Conservation (phyloP, 2,113 vertebrate species). For the Apistogramma diplotaenia region DNA sequence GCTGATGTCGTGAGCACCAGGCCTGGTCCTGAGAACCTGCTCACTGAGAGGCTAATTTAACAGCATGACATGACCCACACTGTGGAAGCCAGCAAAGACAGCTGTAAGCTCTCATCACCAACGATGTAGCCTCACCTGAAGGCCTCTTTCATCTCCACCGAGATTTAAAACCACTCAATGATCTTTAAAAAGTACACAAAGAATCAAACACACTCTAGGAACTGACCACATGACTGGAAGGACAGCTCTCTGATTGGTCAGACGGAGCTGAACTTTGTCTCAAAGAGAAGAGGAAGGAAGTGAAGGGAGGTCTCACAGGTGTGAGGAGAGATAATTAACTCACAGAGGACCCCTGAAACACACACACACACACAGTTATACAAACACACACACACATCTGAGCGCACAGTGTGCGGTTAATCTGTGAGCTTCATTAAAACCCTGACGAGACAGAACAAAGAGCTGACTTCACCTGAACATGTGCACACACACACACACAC, state of each 20-base stretch:
- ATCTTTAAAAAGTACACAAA: neutral
- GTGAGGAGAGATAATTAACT: slow-evolving; percentile 43
- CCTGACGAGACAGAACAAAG: slow-evolving; percentile 69
- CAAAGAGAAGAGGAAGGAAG: neutral
- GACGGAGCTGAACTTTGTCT: neutral
- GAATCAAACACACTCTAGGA: neutral
- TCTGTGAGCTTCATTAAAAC: slow-evolving; percentile 64
- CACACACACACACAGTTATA: neutral
- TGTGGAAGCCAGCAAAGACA: no score
- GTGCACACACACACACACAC: neutral
- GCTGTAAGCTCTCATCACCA: neutral
- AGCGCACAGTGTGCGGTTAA: slow-evolving; percentile 52
- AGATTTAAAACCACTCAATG: neutral
- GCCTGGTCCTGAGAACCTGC: no score
- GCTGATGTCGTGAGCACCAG: no score
- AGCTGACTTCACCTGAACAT: slow-evolving; percentile 59
- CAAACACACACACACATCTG: slow-evolving; percentile 28
- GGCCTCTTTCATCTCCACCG: neutral
- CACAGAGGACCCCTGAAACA: slow-evolving; percentile 26
- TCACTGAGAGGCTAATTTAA: no score
- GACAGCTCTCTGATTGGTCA: neutral
- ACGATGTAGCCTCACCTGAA: neutral
- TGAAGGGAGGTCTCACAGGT: slow-evolving; percentile 7
- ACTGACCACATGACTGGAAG: neutral
- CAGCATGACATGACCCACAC: neutral